phyloP scores from a whole-genome alignment of 2,888 invertebrate genomes.

The Schizotus pectinicornis region DNA sequence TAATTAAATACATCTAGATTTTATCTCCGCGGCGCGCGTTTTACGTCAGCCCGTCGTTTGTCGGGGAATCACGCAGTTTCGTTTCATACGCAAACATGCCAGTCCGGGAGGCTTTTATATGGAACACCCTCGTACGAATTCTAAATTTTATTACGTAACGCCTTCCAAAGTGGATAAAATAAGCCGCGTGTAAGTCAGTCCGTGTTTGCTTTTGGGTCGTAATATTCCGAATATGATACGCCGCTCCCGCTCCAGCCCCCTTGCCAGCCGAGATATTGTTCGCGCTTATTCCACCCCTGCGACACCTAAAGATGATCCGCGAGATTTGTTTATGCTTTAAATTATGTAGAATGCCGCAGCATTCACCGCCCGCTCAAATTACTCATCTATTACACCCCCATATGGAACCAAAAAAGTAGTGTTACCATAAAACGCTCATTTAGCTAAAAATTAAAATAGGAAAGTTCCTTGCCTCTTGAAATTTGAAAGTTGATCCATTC shows the following conservation, averaged over 20 bases:
- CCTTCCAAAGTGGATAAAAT: slow-evolving; percentile 30
- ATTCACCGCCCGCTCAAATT: no score
- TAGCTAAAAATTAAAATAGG: no score
- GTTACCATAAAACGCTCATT: no score
- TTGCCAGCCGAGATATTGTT: slow-evolving; percentile 15
- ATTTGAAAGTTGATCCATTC: no score
- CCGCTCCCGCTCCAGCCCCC: neutral
- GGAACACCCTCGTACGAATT: slow-evolving; percentile 29
- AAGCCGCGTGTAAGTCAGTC: slow-evolving; percentile 29
- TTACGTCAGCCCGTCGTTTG: slow-evolving; percentile 30
- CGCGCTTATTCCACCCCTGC: slow-evolving; percentile 20
- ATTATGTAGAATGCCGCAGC: no score
- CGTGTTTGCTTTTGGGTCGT: slow-evolving; percentile 29
- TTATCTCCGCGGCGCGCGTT: slow-evolving; percentile 21
- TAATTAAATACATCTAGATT: slow-evolving; percentile 33
- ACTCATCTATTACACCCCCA: no score
- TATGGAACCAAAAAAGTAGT: no score
- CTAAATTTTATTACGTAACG: slow-evolving; percentile 31
- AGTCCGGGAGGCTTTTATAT: slow-evolving; percentile 19
- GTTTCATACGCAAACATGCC: slow-evolving; percentile 23
- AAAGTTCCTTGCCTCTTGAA: no score
- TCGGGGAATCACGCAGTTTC: slow-evolving; percentile 26
- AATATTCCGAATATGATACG: slow-evolving; percentile 29
- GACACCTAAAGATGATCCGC: slow-evolving; percentile 11
- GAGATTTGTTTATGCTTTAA: no score